Percentiles rank a stretch among this genome's conserved stretches.
These are phyloP conservation scores for Clitarchus hookeri DNA, from an alignment of 2,888 invertebrate species.

Conservation along the genomic window DNA sequence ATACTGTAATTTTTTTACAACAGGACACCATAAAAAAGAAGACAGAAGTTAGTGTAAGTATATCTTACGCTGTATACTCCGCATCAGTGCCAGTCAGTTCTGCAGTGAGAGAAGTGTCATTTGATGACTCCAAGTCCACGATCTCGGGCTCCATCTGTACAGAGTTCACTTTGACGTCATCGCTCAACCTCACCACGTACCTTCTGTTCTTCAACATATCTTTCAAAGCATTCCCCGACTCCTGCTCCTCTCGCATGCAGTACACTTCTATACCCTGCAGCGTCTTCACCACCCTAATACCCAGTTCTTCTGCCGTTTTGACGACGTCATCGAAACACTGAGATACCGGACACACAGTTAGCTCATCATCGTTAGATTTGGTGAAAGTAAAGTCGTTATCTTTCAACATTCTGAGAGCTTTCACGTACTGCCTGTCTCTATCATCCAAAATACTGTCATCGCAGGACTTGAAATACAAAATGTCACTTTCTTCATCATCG, in stretches of 20 bases:
- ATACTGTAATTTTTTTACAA: too few relatives aligned
- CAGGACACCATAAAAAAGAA: too few relatives aligned
- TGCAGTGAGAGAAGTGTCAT: neutral
- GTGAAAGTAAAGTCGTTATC: neutral
- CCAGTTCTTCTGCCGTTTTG: neutral
- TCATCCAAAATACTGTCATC: constrained; percentile 3
- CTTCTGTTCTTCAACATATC: neutral
- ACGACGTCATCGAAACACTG: neutral
- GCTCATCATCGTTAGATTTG: neutral
- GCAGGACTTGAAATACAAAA: constrained; percentile 32
- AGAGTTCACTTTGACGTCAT: neutral
- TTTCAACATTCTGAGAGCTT: neutral
- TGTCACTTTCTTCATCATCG: constrained; percentile 27
- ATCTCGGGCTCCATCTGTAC: neutral
- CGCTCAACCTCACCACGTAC: neutral
- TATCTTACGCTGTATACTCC: neutral
- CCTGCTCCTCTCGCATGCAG: neutral
- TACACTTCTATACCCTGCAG: neutral
- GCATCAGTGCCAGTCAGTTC: neutral
- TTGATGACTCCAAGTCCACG: neutral
- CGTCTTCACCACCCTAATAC: neutral
- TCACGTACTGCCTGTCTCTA: constrained; percentile 16
- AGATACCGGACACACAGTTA: neutral
- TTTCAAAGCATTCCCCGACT: neutral
- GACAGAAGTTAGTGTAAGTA: too few relatives aligned